Conservation (phyloP, 2,888 invertebrate species). For the Electrophaes corylata region DNA sequence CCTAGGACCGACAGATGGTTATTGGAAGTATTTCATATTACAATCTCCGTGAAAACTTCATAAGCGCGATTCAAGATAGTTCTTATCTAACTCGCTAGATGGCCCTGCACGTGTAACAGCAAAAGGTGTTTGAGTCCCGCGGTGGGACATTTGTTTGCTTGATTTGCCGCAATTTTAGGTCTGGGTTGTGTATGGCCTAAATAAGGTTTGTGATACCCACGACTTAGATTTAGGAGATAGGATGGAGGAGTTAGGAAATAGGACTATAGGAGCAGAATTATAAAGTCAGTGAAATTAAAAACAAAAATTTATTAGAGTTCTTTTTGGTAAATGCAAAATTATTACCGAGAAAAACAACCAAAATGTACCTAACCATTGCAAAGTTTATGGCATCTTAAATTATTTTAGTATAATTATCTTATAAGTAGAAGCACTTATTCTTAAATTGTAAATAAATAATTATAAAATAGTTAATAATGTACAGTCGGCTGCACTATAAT, state of each 20-base stretch:
- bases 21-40: too few relatives aligned
- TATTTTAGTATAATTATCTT: constrained; percentile 59
- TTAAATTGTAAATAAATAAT: constrained; percentile 63
- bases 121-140: too few relatives aligned
- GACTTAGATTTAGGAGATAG: background rate
- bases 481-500: too few relatives aligned
- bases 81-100: too few relatives aligned
- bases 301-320: constrained; percentile 68
- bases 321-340: constrained; percentile 81
- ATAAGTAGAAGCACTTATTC: constrained; percentile 74
- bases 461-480: constrained; percentile 54
- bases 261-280: background rate
- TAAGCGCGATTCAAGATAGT: too few relatives aligned
- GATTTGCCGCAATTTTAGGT: too few relatives aligned
- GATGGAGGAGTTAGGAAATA: background rate
- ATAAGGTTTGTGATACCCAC: too few relatives aligned
- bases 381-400: constrained; percentile 66
- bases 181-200: too few relatives aligned
- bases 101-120: too few relatives aligned
- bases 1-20: too few relatives aligned
- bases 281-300: constrained; percentile 57
- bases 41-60: too few relatives aligned
- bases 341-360: constrained; percentile 74
- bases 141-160: too few relatives aligned
- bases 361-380: constrained; percentile 59